These are phyloP conservation scores for Dendrolimus houi DNA, from an alignment of 2,888 invertebrate genomes.

Conservation along the genomic window DNA sequence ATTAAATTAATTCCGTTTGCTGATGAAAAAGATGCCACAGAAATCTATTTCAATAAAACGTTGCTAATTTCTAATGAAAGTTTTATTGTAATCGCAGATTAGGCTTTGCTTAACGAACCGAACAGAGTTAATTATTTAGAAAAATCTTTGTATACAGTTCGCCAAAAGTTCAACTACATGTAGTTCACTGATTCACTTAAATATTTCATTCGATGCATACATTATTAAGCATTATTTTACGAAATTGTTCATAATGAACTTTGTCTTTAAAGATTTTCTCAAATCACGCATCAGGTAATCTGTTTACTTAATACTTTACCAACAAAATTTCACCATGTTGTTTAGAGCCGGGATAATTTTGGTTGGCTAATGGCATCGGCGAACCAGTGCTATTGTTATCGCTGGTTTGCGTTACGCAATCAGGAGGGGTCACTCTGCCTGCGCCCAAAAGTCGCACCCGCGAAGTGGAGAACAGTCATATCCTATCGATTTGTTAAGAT, in stretches of 20 bases:
- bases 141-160: too few relatives aligned
- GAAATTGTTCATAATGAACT: too few relatives aligned
- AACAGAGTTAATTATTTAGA: too few relatives aligned
- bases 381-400: constrained; percentile 29
- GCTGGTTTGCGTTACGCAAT: constrained; percentile 51
- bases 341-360: constrained; percentile 18
- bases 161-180: too few relatives aligned
- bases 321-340: not conserved
- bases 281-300: not conserved
- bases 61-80: too few relatives aligned
- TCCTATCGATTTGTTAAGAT: constrained; percentile 79
- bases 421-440: constrained; percentile 67
- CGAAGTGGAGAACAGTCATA: constrained; percentile 76
- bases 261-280: too few relatives aligned
- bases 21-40: constrained; percentile 44
- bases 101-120: too few relatives aligned
- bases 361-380: constrained; percentile 11
- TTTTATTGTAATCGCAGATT: too few relatives aligned
- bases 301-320: not conserved
- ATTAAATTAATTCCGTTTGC: constrained; percentile 59
- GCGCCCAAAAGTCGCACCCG: constrained; percentile 71
- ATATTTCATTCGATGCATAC: too few relatives aligned
- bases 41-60: constrained; percentile 26
- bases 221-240: too few relatives aligned
- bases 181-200: too few relatives aligned